Evolutionary conservation across 2,797 vertebrate species (phyloP), one percentile per base, ranked within the genome.

Genomic region (Hephaestus fuliginosus): DNA sequence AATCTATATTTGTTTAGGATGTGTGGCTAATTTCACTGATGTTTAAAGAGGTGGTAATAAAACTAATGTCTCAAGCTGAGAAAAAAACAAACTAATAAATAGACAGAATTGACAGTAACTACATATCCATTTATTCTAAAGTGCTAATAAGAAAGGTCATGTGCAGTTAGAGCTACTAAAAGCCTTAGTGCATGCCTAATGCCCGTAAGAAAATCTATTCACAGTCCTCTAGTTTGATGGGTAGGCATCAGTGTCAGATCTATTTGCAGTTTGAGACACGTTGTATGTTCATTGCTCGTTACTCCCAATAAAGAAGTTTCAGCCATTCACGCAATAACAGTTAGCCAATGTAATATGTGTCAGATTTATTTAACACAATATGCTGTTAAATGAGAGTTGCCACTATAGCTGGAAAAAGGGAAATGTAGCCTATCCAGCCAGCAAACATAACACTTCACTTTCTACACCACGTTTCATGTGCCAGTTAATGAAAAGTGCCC

Each of bases 71-170:
- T 58, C 1, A 22, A n/a, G 25, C 11, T 65, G 20, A 49, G 7
- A 8, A 41, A 64, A 70, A 70, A 69, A 64, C 7, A 44, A 58
- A 44, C 25, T 63, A 30, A 10, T n/a, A 53, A 82, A 55, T 61
- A 5, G 17, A 56, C 25, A 56, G 43, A 30, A 69, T 18, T 60
- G 44, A 55, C 52, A 36, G 11, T 15, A 78, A 67, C 15, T 73
- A n/a, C 22, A 77, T 25, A 66, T 70, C 17, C 49, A 51, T 71
- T 77, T 68, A 57, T 41, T 78, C 39, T 66, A 18, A 58, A 80
- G 49, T 76, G 46, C 33, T 55, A 18, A 20, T 39, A 55, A 70
- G 67, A 67, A 13, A 52, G 7, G 48, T 60, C 30, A 49, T 80
- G 43, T 72, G 30, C 43, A 36, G 25, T 78, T 48, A 46, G 22